Percentiles rank a stretch among this genome's conserved stretches.
These are phyloP conservation scores for Rhinatrema bivittatum DNA, from an alignment of 2,797 vertebrate species.

Conservation along the genomic window DNA sequence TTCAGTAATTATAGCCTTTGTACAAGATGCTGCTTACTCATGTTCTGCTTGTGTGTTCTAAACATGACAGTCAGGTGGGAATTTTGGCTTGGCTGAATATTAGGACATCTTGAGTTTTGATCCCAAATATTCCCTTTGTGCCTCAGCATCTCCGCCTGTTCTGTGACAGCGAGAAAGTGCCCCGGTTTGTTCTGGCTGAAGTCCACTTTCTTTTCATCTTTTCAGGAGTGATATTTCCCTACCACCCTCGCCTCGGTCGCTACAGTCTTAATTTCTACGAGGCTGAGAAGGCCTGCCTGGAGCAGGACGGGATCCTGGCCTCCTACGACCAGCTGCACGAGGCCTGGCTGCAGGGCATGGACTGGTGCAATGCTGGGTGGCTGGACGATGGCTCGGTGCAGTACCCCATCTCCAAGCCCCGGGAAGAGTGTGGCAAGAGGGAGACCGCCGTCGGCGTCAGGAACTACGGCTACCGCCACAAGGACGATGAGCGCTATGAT, in stretches of 20 bases:
- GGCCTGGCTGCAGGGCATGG: constrained; percentile 85
- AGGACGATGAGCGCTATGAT: constrained; percentile 83
- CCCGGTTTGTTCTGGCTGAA: no score
- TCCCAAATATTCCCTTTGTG: no score
- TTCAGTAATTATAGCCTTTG: no score
- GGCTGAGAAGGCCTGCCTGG: constrained; percentile 71
- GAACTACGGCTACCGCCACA: constrained; percentile 92
- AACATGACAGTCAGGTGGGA: no score
- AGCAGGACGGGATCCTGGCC: constrained; percentile 85
- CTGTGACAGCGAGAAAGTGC: no score
- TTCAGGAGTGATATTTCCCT: constrained; percentile 88
- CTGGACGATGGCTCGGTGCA: constrained; percentile 88
- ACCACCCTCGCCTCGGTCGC: constrained; percentile 80
- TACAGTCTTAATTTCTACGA: constrained; percentile 85
- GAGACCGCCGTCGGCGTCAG: constrained; percentile 74
- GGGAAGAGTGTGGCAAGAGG: constrained; percentile 80
- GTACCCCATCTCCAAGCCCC: constrained; percentile 81
- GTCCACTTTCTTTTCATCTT: no score
- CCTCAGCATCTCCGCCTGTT: no score
- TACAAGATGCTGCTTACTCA: no score
- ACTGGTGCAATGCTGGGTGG: constrained; percentile 97
- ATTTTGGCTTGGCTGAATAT: no score
- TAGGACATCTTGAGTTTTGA: no score
- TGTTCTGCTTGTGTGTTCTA: no score
- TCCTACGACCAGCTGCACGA: constrained; percentile 81